Percentiles rank a stretch among this genome's conserved stretches.
Conservation (phyloP, 1,140 invertebrate genomes). For the Caenorhabditis brenneri region DNA sequence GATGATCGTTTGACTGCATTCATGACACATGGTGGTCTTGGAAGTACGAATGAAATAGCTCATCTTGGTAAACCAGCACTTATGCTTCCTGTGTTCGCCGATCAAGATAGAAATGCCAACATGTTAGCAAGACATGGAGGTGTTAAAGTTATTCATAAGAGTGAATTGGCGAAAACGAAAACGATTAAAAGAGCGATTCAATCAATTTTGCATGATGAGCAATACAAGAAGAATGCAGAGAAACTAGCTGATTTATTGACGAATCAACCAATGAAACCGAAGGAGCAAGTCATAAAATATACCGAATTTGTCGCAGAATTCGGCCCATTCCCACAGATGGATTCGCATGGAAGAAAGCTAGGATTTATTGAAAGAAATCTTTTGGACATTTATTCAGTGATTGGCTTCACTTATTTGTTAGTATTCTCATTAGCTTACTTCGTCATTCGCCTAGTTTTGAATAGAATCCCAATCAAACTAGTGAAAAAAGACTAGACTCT, state of each 20-base stretch:
- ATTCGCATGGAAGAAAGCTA: conserved; percentile 30
- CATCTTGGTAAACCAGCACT: conserved; percentile 61
- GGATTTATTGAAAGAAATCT: conserved; percentile 15
- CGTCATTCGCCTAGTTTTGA: background rate
- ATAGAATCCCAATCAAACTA: background rate
- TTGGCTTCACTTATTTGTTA: background rate
- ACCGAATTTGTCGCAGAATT: conserved; percentile 46
- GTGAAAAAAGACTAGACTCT: background rate
- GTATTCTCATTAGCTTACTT: background rate
- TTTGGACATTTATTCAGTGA: background rate
- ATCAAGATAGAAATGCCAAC: conserved; percentile 58
- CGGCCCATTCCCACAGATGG: conserved; percentile 28
- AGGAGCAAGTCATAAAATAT: conserved; percentile 34
- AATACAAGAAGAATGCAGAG: conserved; percentile 7
- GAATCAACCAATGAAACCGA: conserved; percentile 38
- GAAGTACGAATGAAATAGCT: conserved; percentile 58
- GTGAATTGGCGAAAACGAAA: conserved; percentile 27
- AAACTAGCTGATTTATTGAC: conserved; percentile 26
- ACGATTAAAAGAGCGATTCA: conserved; percentile 36
- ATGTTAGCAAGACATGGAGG: conserved; percentile 54
- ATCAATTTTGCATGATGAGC: conserved; percentile 43
- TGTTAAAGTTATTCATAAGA: conserved; percentile 48
- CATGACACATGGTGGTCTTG: conserved; percentile 64
- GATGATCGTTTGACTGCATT: conserved; percentile 59
- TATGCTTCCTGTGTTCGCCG: conserved; percentile 62